Percentiles rank a stretch among this genome's conserved stretches.
These are phyloP conservation scores for Syndactyla subalaris DNA, from an alignment of 2,797 vertebrate genomes.

Conservation along the genomic window DNA sequence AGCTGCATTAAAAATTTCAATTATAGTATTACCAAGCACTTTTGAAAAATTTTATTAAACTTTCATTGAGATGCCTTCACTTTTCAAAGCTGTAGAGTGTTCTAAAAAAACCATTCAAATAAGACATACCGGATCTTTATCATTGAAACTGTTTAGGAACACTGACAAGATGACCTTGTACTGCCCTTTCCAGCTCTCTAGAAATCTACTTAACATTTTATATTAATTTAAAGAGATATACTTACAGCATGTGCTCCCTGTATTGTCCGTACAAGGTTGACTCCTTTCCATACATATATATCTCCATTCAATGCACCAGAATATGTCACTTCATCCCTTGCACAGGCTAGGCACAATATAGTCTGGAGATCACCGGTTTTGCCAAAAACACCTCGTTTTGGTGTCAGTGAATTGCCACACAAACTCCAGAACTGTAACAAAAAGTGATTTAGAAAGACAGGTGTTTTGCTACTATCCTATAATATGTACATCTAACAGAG, in stretches of 20 bases:
- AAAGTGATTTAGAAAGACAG: conserved; percentile 11
- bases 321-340: conserved; percentile 95
- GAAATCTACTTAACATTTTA: background rate
- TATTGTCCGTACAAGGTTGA: conserved; percentile 92
- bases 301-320: conserved; percentile 97
- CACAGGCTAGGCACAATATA: conserved; percentile 96
- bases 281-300: conserved; percentile 97
- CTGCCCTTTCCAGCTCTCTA: background rate
- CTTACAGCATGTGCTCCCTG: conserved; percentile 96
- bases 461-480: background rate
- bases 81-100: background rate
- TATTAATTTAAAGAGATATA: background rate
- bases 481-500: background rate
- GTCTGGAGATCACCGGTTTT: conserved; percentile 98
- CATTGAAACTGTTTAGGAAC: background rate
- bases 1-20: background rate
- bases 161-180: background rate
- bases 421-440: conserved; percentile 95
- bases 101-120: background rate
- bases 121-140: background rate
- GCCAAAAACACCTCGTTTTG: conserved; percentile 96
- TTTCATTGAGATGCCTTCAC: background rate
- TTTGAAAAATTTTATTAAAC: background rate
- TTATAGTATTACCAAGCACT: background rate
- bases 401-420: conserved; percentile 96